phyloP scores from a whole-genome alignment of 1,140 invertebrate genomes.

The silkworm (Bombyx mori) region DNA sequence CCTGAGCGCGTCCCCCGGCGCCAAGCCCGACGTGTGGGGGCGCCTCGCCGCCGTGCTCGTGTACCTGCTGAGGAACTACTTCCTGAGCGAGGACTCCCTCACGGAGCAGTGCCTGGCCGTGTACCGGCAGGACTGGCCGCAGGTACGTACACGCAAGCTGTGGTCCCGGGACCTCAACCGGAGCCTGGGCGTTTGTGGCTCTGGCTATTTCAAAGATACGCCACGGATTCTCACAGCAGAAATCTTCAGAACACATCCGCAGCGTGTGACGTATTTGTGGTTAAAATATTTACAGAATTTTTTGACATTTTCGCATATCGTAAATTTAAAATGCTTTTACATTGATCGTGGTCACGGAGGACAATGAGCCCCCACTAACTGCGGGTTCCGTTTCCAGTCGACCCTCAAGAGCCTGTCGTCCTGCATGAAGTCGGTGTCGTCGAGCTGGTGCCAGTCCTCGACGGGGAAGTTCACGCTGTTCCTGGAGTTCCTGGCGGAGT shows the following conservation, averaged over 20 bases:
- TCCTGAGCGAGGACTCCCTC: slow-evolving; percentile 54
- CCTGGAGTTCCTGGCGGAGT: slow-evolving; percentile 62
- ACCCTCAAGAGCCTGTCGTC: slow-evolving; percentile 46
- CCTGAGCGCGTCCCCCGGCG: slow-evolving; percentile 21
- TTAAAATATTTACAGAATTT: background rate
- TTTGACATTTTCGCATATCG: background rate
- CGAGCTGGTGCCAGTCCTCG: slow-evolving; percentile 32
- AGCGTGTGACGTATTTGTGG: background rate
- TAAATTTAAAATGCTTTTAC: background rate
- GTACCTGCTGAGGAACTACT: slow-evolving; percentile 44
- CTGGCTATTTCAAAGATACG: background rate
- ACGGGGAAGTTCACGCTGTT: slow-evolving; percentile 55
- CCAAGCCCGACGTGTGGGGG: slow-evolving; percentile 38
- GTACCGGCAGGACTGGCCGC: slow-evolving; percentile 64
- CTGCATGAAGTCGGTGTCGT: slow-evolving; percentile 54
- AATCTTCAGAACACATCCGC: background rate
- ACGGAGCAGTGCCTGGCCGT: slow-evolving; percentile 63
- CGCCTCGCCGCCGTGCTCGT: slow-evolving; percentile 40
- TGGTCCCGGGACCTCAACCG: too few relatives aligned
- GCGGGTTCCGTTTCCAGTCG: slow-evolving; percentile 25
- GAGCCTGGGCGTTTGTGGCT: too few relatives aligned
- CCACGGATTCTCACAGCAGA: background rate
- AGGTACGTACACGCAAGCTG: slow-evolving; percentile 30
- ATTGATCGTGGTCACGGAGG: too few relatives aligned
- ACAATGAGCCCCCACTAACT: background rate